These are phyloP conservation scores for Chlorocebus sabaeus DNA, from an alignment of 2,113 vertebrate genomes.

Conservation along the genomic window DNA sequence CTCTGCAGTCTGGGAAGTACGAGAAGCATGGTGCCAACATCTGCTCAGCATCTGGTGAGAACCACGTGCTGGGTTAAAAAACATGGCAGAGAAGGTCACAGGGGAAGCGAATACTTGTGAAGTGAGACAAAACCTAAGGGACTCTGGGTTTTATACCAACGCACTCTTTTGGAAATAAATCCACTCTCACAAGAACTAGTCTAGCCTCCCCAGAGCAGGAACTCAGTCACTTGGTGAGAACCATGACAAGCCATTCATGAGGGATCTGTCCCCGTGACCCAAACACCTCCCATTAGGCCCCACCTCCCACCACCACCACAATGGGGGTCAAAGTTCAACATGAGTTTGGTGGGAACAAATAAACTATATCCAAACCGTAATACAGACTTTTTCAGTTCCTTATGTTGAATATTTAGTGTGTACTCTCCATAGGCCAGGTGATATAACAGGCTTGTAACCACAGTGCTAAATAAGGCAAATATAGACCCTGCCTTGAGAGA, in stretches of 20 bases:
- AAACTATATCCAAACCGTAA: neutral
- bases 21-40: neutral
- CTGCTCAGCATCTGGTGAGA: neutral
- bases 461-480: neutral
- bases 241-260: neutral
- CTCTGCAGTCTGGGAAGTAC: neutral
- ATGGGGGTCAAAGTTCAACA: neutral
- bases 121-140: neutral
- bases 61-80: neutral
- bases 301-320: neutral
- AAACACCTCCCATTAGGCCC: neutral
- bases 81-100: neutral
- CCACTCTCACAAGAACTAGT: neutral
- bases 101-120: neutral
- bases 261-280: neutral
- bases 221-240: neutral
- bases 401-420: neutral
- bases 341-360: neutral
- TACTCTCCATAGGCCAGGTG: neutral
- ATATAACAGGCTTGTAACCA: neutral
- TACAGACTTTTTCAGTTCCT: neutral
- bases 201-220: neutral
- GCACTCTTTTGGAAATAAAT: neutral
- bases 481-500: neutral
- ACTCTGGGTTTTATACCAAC: neutral